A percentile compares a stretch with the other conserved stretches of the same genome.
These are phyloP conservation scores for Nothocercus nigrocapillus DNA, from an alignment of 2,113 vertebrate species.

Conservation along the genomic window DNA sequence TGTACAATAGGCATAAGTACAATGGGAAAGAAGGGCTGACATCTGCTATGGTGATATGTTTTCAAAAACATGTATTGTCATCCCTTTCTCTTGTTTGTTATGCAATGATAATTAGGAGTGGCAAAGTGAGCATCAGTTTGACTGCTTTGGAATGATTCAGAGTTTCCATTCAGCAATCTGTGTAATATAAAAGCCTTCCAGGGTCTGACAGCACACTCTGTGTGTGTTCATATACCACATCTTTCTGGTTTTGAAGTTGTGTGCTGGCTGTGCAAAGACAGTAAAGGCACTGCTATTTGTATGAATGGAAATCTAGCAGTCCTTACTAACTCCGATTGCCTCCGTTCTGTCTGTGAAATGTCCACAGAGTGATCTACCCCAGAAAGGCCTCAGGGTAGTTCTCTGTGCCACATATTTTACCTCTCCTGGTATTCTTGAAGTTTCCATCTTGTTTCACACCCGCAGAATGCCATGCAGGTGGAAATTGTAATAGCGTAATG, in stretches of 20 bases:
- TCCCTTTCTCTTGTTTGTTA: background rate
- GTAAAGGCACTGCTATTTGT: background rate
- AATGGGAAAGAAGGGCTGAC: conserved; percentile 28
- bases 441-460: background rate
- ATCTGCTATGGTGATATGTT: conserved; percentile 32
- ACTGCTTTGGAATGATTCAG: background rate
- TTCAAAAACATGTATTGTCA: conserved; percentile 29
- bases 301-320: background rate
- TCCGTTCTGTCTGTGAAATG: background rate
- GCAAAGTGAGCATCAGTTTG: conserved; percentile 4
- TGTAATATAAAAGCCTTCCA: background rate
- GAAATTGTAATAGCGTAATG: background rate
- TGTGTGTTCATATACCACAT: background rate
- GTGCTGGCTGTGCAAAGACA: background rate
- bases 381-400: background rate
- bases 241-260: background rate
- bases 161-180: background rate
- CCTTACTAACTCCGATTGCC: background rate
- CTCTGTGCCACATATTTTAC: background rate
- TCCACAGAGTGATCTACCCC: background rate
- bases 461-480: background rate
- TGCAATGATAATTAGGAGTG: conserved; percentile 30
- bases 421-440: background rate
- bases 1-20: conserved; percentile 40
- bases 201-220: background rate